Evolutionary conservation across 2,888 invertebrate genomes (phyloP).

Genomic region (Achlya flavicornis): DNA sequence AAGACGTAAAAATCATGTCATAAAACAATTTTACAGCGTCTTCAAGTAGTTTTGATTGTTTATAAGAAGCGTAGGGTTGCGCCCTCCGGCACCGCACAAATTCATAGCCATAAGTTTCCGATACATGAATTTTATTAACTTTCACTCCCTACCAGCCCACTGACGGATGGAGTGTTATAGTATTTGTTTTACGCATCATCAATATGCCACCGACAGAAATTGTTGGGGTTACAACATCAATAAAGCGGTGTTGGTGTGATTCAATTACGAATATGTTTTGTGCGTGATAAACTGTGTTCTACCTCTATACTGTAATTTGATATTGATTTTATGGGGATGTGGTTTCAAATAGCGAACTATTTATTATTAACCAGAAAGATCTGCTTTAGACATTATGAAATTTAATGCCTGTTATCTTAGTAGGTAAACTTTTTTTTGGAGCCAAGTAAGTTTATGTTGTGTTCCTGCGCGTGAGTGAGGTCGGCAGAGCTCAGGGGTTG

Average conservation of each 20-base stretch:
- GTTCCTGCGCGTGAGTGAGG: no score
- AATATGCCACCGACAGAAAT: slow-evolving; percentile 62
- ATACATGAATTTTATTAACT: slow-evolving; percentile 84
- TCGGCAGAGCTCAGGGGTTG: no score
- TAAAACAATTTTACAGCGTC: slow-evolving; percentile 37
- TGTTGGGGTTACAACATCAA: slow-evolving; percentile 53
- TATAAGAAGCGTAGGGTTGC: slow-evolving; percentile 66
- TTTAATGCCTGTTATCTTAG: no score
- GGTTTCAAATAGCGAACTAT: slow-evolving; percentile 6
- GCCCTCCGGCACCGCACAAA: slow-evolving; percentile 72
- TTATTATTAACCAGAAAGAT: slow-evolving; percentile 19
- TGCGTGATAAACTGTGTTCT: slow-evolving; percentile 44
- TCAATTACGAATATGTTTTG: slow-evolving; percentile 50
- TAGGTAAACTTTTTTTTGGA: no score
- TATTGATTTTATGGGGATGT: background rate
- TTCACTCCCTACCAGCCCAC: slow-evolving; percentile 58
- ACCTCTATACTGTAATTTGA: background rate
- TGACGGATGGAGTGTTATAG: slow-evolving; percentile 73
- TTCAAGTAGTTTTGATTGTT: slow-evolving; percentile 27
- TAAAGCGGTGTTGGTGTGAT: slow-evolving; percentile 43
- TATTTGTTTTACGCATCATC: slow-evolving; percentile 82
- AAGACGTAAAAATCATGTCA: slow-evolving; percentile 38
- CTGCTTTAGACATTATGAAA: background rate
- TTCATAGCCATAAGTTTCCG: slow-evolving; percentile 81
- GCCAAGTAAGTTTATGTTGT: no score